Conservation (phyloP, 2,888 invertebrate species). For the Dichetophora obliterata region DNA sequence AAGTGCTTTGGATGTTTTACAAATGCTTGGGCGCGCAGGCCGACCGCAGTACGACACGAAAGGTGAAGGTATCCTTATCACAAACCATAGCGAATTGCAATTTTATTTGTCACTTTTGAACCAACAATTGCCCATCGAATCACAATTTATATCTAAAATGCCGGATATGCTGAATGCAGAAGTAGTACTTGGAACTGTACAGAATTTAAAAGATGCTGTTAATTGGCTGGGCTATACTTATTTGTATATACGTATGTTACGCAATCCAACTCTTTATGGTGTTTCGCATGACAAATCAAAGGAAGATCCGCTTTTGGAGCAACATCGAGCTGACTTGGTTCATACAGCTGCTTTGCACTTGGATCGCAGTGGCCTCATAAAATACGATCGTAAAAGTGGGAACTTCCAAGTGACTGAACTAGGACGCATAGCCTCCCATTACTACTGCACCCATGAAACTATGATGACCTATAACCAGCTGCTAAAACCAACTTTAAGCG, state of each 20-base stretch:
- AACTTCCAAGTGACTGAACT: constrained; percentile 91
- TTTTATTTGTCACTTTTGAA: constrained; percentile 97
- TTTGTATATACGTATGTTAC: constrained; percentile 94
- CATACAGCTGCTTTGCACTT: constrained; percentile 93
- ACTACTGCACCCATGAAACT: constrained; percentile 97
- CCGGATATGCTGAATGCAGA: constrained; percentile 99
- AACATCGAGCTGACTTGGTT: constrained; percentile 92
- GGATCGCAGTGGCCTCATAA: constrained; percentile 94
- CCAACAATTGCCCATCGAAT: constrained; percentile 98
- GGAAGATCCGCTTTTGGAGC: constrained; percentile 87
- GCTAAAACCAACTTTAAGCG: constrained; percentile 94
- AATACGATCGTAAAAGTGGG: constrained; percentile 95
- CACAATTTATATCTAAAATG: constrained; percentile 91
- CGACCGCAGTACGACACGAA: constrained; percentile 98
- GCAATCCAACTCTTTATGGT: constrained; percentile 91
- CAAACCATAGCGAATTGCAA: constrained; percentile 98
- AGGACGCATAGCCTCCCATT: constrained; percentile 98
- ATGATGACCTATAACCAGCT: constrained; percentile 97
- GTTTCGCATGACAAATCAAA: constrained; percentile 83
- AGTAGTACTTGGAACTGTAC: constrained; percentile 93
- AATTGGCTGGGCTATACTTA: constrained; percentile 97
- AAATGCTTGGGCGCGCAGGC: constrained; percentile 98
- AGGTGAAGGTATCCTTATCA: constrained; percentile 96
- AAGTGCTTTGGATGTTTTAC: constrained; percentile 96
- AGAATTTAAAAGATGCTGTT: constrained; percentile 88